Base-by-base conservation (phyloP, 2,797 vertebrate species). In the Cheirogaleus major region DNA sequence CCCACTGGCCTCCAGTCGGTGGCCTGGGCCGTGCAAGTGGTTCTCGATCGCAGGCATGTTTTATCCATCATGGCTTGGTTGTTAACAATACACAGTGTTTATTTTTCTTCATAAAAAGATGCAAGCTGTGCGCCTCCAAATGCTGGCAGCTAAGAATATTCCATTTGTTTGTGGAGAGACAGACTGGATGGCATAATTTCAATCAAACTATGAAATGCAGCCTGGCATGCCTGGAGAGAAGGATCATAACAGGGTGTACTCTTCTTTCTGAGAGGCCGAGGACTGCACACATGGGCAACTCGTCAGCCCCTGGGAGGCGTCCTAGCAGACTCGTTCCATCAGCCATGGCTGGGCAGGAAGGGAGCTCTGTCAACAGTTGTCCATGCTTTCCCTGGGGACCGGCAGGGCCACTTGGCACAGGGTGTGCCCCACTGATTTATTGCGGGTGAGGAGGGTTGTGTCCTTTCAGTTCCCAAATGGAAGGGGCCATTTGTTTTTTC, bases 111-210 rank as follows among this genome's bases (percentile, higher is more conserved):
- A 80, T 69, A 84, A 89, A 92, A 95, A 86, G 87, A 95, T 94
- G 94, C 95, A 97, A 97, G 93, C 95, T 98, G 96, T 96, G 95
- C 7, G 75, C 65, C 70, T 97, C 92, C 97, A 98, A 96, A 97
- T 91, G 91, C 96, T 95, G 82, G 85, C 87, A 86, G 89, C 92
- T 95, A 82, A 52, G 85, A 96, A 72, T 95, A 95, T 86, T 95
- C 82, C 93, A 45, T 92, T 93, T 97, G 95, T 96, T 96, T 96
- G 95, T 93, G 82, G 89, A 92, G 94, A 96, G 94, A 96, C 97
- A 97, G 96, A 94, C 85, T 61, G 81, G 89, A 93, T 89, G 97
- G 96, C 97, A 96, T 43, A 73, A 38, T 96, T 94, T 96, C 96
- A 97, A 61, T 97, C 96, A 86, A 82, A 86, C 78, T 59, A 70